Conservation (phyloP, 2,888 invertebrate genomes). For the Drosophila demipolita region DNA sequence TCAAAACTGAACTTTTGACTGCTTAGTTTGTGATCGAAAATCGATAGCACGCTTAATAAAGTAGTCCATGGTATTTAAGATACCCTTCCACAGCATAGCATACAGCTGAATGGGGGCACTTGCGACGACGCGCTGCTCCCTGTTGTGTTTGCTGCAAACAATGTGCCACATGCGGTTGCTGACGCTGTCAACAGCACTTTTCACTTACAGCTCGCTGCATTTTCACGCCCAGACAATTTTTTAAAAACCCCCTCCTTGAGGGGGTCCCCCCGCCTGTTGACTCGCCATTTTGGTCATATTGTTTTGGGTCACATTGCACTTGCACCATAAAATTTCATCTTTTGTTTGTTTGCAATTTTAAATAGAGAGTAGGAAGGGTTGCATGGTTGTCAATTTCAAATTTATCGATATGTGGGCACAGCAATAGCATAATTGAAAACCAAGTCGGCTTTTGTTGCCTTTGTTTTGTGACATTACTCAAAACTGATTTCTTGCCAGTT, state of each 20-base stretch:
- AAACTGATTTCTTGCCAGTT: slow-evolving; percentile 35
- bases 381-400: slow-evolving; percentile 19
- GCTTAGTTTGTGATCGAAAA: background rate
- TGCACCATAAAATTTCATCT: slow-evolving; percentile 6
- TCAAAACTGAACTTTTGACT: background rate
- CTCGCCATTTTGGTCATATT: slow-evolving; percentile 8
- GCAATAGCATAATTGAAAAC: slow-evolving; percentile 1
- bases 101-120: background rate
- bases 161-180: slow-evolving; percentile 18
- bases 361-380: background rate
- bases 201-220: slow-evolving; percentile 18
- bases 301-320: slow-evolving; percentile 12
- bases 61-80: background rate
- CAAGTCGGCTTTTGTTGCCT: slow-evolving; percentile 38
- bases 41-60: background rate
- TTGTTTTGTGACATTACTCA: slow-evolving; percentile 14
- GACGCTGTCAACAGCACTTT: slow-evolving; percentile 37
- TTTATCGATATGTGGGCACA: slow-evolving; percentile 22
- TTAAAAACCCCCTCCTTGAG: background rate
- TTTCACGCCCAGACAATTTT: slow-evolving; percentile 29
- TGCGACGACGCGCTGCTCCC: background rate
- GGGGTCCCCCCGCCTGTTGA: background rate
- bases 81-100: background rate
- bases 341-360: background rate
- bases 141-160: slow-evolving; percentile 13